Conservation (phyloP, 2,888 invertebrate species). For the Penaeus monodon region DNA sequence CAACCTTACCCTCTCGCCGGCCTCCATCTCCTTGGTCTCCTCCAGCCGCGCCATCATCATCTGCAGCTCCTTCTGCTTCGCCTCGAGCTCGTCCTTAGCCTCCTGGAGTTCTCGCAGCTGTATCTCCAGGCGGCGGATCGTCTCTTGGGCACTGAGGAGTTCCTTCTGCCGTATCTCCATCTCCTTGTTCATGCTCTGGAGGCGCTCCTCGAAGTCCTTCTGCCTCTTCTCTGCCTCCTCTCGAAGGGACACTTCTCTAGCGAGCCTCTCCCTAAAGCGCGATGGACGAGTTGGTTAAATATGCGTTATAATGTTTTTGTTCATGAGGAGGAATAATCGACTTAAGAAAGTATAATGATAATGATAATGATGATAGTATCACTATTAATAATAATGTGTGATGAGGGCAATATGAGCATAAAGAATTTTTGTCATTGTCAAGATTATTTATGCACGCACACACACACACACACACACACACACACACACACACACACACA, state of each 20-base stretch:
- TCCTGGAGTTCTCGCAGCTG: constrained; percentile 87
- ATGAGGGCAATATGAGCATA: no score
- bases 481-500: no score
- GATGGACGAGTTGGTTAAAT: constrained; percentile 68
- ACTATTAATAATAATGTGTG: no score
- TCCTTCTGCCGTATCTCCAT: constrained; percentile 87
- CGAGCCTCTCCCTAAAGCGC: constrained; percentile 79
- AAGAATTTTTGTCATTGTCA: no score
- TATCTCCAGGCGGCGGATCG: constrained; percentile 88
- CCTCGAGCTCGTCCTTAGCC: constrained; percentile 80
- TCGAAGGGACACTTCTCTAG: constrained; percentile 92
- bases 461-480: no score
- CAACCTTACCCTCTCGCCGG: constrained; percentile 85
- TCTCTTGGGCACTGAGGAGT: constrained; percentile 75
- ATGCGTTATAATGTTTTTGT: background rate
- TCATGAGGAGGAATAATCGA: background rate
- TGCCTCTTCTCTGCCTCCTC: constrained; percentile 97
- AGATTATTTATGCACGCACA: no score
- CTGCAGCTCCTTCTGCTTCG: constrained; percentile 82
- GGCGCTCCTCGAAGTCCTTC: constrained; percentile 94
- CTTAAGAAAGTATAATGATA: no score
- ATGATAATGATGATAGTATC: no score
- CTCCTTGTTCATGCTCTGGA: constrained; percentile 84
- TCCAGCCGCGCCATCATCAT: constrained; percentile 93
- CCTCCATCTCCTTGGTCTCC: constrained; percentile 90